Base-by-base conservation (phyloP, 2,888 invertebrate genomes). In the Caenorhabditis parvicauda region DNA sequence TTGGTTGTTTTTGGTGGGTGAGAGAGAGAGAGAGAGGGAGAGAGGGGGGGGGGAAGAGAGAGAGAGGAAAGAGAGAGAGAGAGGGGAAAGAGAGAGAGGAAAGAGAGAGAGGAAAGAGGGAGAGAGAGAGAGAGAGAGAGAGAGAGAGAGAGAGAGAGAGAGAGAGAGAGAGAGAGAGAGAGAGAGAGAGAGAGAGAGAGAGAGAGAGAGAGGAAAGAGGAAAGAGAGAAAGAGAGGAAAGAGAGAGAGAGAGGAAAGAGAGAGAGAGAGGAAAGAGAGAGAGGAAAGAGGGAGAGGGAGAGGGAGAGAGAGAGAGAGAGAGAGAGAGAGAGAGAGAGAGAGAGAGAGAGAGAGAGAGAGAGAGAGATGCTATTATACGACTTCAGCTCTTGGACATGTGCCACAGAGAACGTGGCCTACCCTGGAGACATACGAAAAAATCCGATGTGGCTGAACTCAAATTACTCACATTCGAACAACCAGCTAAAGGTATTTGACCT, bases 41-140 rank as follows among this genome's bases (percentile, higher is more conserved):
- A n/a, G 37, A 25, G 49, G 45, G 48, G 39, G 53, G 22, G 35
- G 24, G 50, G 44, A 21, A 32, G 21, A n/a, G 38, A 41, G 50
- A 38, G 44, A 24, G 28, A 5, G 28, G 41, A n/a, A 27, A 14
- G 7, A 2, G 35, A 46, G 27, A 17, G 41, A 22, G 21, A 21
- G 49, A n/a, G 27, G 25, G 39, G 27, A 24, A 24, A 28, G n/a
- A 4, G 28, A 24, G 4, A 19, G n/a, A 27, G 21, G 24, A 24
- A 17, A n/a, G 6, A 19, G 39, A 22, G 27, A 49, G 53, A 48
- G 32, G 49, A 37, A 45, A 47, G 50, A 51, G 50, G 43, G 46
- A 38, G 9, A 45, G 41, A 54, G 50, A 50, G 51, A 54, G 50
- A 47, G 21, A 51, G 50, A 54, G 54, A 50, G 54, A 51, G 59